These are phyloP conservation scores for Andrena haemorrhoa DNA, from an alignment of 2,888 invertebrate species.

Conservation along the genomic window DNA sequence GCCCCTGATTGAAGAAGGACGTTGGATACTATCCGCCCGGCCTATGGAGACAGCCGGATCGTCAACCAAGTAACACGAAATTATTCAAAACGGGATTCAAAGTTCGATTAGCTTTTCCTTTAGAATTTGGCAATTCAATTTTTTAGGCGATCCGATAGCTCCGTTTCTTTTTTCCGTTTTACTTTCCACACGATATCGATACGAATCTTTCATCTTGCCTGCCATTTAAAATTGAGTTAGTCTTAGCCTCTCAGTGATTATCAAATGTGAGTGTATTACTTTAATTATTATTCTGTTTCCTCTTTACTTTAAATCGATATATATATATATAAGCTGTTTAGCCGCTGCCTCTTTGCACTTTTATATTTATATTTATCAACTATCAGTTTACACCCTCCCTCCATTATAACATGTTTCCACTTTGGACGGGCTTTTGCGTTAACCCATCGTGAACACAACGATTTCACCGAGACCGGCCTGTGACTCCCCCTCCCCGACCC, in stretches of 20 bases:
- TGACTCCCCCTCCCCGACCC: conserved; percentile 1
- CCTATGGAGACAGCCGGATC: conserved; percentile 19
- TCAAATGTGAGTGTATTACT: conserved; percentile 82
- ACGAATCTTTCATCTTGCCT: conserved; percentile 39
- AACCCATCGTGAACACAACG: conserved; percentile 67
- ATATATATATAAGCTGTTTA: conserved; percentile 80
- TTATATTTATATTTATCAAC: conserved; percentile 62
- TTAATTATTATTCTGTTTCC: conserved; percentile 74
- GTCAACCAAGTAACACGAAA: conserved; percentile 11
- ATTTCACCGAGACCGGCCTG: conserved; percentile 50
- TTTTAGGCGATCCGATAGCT: conserved; percentile 60
- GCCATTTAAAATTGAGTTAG: conserved; percentile 82
- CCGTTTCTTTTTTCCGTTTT: conserved; percentile 16
- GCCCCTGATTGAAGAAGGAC: conserved; percentile 15
- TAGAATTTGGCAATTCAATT: conserved; percentile 47
- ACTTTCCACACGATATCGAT: conserved; percentile 44
- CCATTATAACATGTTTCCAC: conserved; percentile 14
- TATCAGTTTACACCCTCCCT: conserved; percentile 56
- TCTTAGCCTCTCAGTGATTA: conserved; percentile 85
- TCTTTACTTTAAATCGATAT: conserved; percentile 73
- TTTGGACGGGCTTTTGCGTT: conserved; percentile 61
- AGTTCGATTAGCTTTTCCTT: not conserved
- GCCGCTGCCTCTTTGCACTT: conserved; percentile 78
- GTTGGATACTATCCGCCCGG: not conserved
- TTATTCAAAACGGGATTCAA: conserved; percentile 21